Percentiles rank a stretch among this genome's conserved stretches.
Conservation (phyloP, 2,113 vertebrate genomes). For the Menidia beryllina region DNA sequence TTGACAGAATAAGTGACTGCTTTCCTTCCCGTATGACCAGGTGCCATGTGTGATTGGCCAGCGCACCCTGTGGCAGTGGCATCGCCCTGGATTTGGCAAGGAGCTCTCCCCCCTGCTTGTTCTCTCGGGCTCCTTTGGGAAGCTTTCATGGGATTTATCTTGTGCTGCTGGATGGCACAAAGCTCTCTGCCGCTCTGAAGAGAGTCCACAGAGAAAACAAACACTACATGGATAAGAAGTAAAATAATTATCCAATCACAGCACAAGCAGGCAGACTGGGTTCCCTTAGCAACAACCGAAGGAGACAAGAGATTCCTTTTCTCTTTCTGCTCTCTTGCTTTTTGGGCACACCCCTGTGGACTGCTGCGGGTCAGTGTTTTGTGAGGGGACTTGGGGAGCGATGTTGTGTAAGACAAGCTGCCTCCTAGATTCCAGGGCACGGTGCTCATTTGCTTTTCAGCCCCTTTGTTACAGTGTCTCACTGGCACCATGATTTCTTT, state of each 20-base stretch:
- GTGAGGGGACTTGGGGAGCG: conserved; percentile 50
- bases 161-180: conserved; percentile 70
- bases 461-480: conserved; percentile 49
- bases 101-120: conserved; percentile 50
- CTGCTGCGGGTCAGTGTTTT: conserved; percentile 69
- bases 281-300: conserved; percentile 82
- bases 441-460: conserved; percentile 40
- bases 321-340: conserved; percentile 66
- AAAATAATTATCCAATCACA: conserved; percentile 81
- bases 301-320: conserved; percentile 75
- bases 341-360: conserved; percentile 75
- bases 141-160: conserved; percentile 79
- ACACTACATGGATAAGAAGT: conserved; percentile 76
- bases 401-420: conserved; percentile 57
- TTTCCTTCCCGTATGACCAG: conserved; percentile 67
- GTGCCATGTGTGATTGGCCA: conserved; percentile 76
- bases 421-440: conserved; percentile 59
- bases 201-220: conserved; percentile 67
- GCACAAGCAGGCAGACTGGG: conserved; percentile 76
- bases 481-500: conserved; percentile 47
- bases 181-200: conserved; percentile 69
- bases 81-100: conserved; percentile 67
- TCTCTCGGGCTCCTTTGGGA: conserved; percentile 61
- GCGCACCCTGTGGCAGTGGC: conserved; percentile 61
- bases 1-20: conserved; percentile 63